Evolutionary conservation across 2,888 invertebrate genomes (phyloP), one percentile per base, ranked within the genome.

Genomic region (Heliconius cydno): DNA sequence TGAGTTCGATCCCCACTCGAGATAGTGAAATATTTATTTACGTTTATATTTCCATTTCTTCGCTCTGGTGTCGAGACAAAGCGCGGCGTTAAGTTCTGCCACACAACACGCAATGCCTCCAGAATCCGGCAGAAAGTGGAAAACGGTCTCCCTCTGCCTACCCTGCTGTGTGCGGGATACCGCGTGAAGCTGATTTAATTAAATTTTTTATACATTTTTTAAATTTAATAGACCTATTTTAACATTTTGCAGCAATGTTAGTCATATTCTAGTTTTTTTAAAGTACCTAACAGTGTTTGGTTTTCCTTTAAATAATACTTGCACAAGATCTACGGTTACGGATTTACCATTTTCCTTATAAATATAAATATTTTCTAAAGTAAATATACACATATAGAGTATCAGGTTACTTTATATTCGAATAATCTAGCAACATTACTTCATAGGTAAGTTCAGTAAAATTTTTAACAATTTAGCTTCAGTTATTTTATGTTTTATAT

Each of bases 221-320:
- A 3, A 57, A 12, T n/a, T 60, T n/a, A n/a, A n/a, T 22, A 60
- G 12, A 4, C 12, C 10, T n/a, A 60, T 60, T 60, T 60, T n/a
- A 60, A 60, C 9, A n/a, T 60, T 60, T n/a, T 60, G 9, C n/a
- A 60, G 22, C 7, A 60, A 60, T 60, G n/a, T 60, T n/a, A 28
- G 63, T 28, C 28, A 25, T 25, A 46, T 70, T 70, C 15, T 70
- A 41, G 6, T 38, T 41, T 70, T 30, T 25, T 41, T 19, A 19
- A 38, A 41, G 13, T 70, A 38, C 13, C 38, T 22, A 41, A 15
- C 2, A 70, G 52, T 10, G 15, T 28, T 70, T 41, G 41, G 70
- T 70, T 70, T 70, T 70, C 41, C 41, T 25, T 41, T 25, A 70
- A 70, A 25, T 70, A 70, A 41, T 70, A 70, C 41, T 70, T 70